Evolutionary conservation across 2,888 invertebrate species (phyloP), one percentile per base, ranked within the genome.

Genomic region (Sarcophaga rosellei): DNA sequence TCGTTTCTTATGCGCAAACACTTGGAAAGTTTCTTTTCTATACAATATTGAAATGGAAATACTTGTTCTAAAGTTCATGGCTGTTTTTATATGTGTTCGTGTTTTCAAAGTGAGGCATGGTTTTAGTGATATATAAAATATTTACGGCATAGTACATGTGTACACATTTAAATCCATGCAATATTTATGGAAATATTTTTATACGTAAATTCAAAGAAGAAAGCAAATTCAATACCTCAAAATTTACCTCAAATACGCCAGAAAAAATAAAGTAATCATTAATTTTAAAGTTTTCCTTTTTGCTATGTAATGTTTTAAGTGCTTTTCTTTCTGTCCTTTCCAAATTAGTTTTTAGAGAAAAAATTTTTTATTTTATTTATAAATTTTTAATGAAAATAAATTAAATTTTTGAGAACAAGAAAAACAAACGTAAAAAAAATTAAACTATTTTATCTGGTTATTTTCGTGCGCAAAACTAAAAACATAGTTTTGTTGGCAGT

Each of bases 1-100:
- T 57, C 2, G 17, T 47, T 20, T 21, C 61, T 5, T 2, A 12
- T 72, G 82, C 86, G 78, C 82, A 75, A 82, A 57, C 3, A 79
- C 78, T 74, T 82, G 57, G 20, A 63, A 44, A 15, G 17, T 15
- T 53, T 75, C 25, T 20, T 75, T 62, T 44, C 1, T 53, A 45
- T 25, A 15, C 47, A 35, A 15, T 21, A 4, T 1, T 25, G 61
- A 63, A 45, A n/a, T 1, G 6, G 0, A 8, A 25, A 17, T 4
- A 35, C 0, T 63, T n/a, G 21, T 53, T 57, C 53, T 3, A 15
- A 53, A 25, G n/a, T 8, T 59, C 17, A 45, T 6, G 17, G 3
- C 57, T 44, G 47, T 17, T 2, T n/a, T 23, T 4, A 15, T n/a
- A 53, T 8, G 6, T 66, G 21, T 69, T 53, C 44, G 15, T 69